A percentile compares a stretch with the other conserved stretches of the same genome.
Evolutionary conservation across 2,113 vertebrate species (phyloP).

Genomic region (Talpa occidentalis): DNA sequence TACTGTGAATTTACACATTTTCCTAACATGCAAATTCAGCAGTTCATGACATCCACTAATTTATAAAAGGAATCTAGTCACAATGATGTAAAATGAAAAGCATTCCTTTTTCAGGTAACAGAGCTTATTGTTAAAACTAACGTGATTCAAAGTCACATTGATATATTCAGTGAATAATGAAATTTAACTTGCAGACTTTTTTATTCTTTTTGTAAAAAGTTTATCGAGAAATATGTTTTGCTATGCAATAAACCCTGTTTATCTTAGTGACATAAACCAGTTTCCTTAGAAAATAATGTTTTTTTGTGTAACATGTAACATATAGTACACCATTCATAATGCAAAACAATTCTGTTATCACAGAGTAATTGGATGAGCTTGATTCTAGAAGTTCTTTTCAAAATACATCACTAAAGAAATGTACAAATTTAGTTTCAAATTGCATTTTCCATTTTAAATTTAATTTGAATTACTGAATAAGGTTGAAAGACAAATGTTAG

Average conservation of each 20-base stretch:
- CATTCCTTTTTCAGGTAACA: conserved; percentile 59
- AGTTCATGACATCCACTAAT: conserved; percentile 60
- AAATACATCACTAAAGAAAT: conserved; percentile 59
- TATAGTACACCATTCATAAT: conserved; percentile 56
- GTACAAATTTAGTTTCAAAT: conserved; percentile 53
- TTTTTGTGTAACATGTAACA: conserved; percentile 71
- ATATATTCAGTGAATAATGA: conserved; percentile 59
- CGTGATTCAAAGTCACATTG: conserved; percentile 59
- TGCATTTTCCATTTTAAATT: background rate
- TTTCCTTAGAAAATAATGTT: conserved; percentile 71
- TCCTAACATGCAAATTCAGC: conserved; percentile 64
- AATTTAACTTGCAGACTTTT: conserved; percentile 70
- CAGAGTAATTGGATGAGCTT: conserved; percentile 71
- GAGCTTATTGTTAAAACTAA: conserved; percentile 73
- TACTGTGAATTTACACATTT: conserved; percentile 46
- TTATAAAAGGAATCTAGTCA: conserved; percentile 28
- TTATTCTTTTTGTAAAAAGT: conserved; percentile 66
- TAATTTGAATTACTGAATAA: background rate
- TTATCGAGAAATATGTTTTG: conserved; percentile 73
- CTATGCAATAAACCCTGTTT: conserved; percentile 71
- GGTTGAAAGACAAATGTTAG: background rate
- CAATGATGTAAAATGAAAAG: conserved; percentile 66
- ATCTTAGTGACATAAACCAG: conserved; percentile 77
- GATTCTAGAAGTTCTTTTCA: conserved; percentile 71
- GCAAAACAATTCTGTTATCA: conserved; percentile 72